phyloP scores from a whole-genome alignment of 37 sponge, comb jelly and placozoan genomes.

The Aplysina aerophoba region DNA sequence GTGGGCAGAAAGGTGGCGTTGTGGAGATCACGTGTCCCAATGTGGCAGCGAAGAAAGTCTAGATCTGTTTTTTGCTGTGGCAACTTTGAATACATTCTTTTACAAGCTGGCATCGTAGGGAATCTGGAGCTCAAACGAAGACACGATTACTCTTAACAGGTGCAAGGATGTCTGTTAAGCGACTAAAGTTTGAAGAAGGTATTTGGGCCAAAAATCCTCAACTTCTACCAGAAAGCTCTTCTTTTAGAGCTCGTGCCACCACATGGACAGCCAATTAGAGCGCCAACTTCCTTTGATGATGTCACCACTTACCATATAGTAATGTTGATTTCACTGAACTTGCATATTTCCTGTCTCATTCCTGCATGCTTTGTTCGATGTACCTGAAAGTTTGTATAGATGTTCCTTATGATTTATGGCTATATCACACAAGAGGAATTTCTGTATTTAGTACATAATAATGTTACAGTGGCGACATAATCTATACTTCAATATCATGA shows the following conservation, averaged over 20 bases:
- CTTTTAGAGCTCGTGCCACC: neutral
- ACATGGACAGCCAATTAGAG: constrained; percentile 1
- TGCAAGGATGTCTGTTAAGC: neutral
- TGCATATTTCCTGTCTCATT: neutral
- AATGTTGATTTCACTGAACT: too few species aligned
- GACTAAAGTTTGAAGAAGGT: neutral
- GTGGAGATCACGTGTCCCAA: neutral
- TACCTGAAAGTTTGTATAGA: neutral
- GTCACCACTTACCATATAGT: neutral
- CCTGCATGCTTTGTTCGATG: neutral
- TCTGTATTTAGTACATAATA: neutral
- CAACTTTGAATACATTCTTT: neutral
- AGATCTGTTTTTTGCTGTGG: neutral
- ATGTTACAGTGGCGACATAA: neutral
- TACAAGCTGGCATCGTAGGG: neutral
- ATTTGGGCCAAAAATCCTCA: neutral
- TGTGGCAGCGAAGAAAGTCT: neutral
- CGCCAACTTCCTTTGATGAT: neutral
- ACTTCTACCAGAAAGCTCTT: constrained; percentile 7
- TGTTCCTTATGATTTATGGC: neutral
- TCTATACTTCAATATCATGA: neutral
- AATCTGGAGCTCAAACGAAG: too few species aligned
- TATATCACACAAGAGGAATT: neutral
- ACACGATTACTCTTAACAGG: too few species aligned
- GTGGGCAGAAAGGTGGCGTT: neutral